phyloP scores from a whole-genome alignment of 2,797 vertebrate genomes.

The Synanceia verrucosa region DNA sequence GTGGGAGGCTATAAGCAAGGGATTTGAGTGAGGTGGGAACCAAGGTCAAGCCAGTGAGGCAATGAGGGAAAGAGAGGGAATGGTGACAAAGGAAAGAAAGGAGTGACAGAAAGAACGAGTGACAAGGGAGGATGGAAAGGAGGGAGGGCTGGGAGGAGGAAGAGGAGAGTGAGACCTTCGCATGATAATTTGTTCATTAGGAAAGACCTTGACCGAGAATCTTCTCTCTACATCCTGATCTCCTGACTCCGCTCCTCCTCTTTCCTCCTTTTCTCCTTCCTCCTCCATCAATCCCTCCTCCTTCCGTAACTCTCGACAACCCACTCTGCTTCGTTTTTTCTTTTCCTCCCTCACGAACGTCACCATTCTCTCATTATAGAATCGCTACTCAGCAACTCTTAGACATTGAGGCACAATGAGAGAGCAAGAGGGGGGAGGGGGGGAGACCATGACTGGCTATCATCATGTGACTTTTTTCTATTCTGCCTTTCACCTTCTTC shows the following conservation, averaged over 20 bases:
- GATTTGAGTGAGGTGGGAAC: constrained; percentile 71
- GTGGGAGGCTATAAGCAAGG: constrained; percentile 36
- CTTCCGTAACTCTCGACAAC: constrained; percentile 1
- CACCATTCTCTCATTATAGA: constrained; percentile 76
- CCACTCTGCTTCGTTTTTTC: constrained; percentile 70
- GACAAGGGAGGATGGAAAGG: constrained; percentile 23
- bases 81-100: constrained; percentile 34
- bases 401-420: constrained; percentile 24
- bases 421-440: not conserved
- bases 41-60: constrained; percentile 76
- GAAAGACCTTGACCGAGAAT: constrained; percentile 78
- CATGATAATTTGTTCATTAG: constrained; percentile 80
- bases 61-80: constrained; percentile 35
- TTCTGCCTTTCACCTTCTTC: constrained; percentile 50
- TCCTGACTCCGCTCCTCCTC: constrained; percentile 58
- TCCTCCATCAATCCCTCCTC: constrained; percentile 1
- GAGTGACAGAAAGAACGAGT: constrained; percentile 31
- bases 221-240: constrained; percentile 65
- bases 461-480: constrained; percentile 49
- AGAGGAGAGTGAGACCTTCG: constrained; percentile 54
- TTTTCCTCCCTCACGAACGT: constrained; percentile 69
- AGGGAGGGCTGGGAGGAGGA: constrained; percentile 14
- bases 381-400: constrained; percentile 75
- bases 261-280: constrained; percentile 34
- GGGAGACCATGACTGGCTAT: constrained; percentile 31